Evolutionary conservation across 2,888 invertebrate genomes (phyloP).

Genomic region (Tenthredo notha): DNA sequence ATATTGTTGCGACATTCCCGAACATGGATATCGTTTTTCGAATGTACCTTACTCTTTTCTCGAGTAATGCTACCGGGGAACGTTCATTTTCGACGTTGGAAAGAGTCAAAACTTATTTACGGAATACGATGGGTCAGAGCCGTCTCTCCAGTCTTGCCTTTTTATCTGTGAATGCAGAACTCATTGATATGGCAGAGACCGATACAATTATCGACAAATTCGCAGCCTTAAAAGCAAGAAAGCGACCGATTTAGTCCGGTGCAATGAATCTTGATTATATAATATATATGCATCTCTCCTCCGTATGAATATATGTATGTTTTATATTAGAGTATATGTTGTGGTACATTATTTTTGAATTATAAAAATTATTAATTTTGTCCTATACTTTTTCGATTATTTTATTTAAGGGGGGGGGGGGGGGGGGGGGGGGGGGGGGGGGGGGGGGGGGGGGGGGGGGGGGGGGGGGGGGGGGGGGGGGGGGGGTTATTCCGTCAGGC

Average conservation of each 20-base stretch:
- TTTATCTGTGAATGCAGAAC: conserved; percentile 39
- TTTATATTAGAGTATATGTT: not conserved
- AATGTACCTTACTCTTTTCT: conserved; percentile 49
- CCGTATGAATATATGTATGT: not conserved
- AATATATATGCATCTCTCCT: too few relatives aligned
- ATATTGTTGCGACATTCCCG: conserved; percentile 55
- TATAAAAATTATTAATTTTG: not conserved
- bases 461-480: too few relatives aligned
- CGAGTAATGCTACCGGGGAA: conserved; percentile 45
- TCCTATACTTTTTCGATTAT: not conserved
- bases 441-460: not conserved
- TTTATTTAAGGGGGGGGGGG: not conserved
- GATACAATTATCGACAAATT: conserved; percentile 47
- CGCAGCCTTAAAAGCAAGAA: conserved; percentile 50
- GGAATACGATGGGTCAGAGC: conserved; percentile 36
- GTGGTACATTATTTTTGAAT: not conserved
- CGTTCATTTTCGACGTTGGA: conserved; percentile 55
- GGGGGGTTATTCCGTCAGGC: not conserved
- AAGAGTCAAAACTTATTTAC: conserved; percentile 50
- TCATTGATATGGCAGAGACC: conserved; percentile 20
- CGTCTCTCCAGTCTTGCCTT: conserved; percentile 49
- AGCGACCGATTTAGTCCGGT: conserved; percentile 25
- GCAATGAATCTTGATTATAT: not conserved
- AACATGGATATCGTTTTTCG: conserved; percentile 55
- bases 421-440: too few relatives aligned